phyloP scores from a whole-genome alignment of 2,797 vertebrate species.

The Amblyraja radiata region DNA sequence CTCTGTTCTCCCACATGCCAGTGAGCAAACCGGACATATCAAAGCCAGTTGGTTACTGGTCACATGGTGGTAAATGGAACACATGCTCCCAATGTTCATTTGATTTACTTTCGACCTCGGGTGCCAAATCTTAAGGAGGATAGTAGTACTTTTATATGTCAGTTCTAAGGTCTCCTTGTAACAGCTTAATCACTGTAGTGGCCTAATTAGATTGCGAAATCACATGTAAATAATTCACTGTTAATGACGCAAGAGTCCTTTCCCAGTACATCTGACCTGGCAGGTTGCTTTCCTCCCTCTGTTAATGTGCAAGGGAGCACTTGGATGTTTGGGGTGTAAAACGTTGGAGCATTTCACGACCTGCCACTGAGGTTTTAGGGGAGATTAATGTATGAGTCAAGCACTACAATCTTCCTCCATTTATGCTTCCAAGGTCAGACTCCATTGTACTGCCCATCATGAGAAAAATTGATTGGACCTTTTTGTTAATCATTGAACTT shows the following conservation, averaged over 20 bases:
- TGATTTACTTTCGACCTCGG: neutral
- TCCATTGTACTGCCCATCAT: neutral
- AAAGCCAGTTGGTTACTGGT: neutral
- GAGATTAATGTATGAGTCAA: neutral
- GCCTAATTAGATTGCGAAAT: constrained; percentile 29
- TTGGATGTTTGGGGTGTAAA: neutral
- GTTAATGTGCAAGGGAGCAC: neutral
- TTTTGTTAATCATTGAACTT: neutral
- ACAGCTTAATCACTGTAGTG: constrained; percentile 11
- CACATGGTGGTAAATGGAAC: neutral
- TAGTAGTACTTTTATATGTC: neutral
- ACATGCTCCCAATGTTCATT: neutral
- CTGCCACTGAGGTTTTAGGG: neutral
- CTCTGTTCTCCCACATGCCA: neutral
- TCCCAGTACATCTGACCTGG: neutral
- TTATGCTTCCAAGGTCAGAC: neutral
- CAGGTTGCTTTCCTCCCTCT: neutral
- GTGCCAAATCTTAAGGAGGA: neutral
- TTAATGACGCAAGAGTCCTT: neutral
- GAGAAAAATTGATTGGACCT: neutral
- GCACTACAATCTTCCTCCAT: neutral
- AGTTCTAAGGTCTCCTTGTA: constrained; percentile 25
- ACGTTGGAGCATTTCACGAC: neutral
- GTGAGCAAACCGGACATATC: neutral
- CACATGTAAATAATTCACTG: constrained; percentile 33